phyloP scores from a whole-genome alignment of 2,797 vertebrate genomes.

The Takifugu ocellatus region DNA sequence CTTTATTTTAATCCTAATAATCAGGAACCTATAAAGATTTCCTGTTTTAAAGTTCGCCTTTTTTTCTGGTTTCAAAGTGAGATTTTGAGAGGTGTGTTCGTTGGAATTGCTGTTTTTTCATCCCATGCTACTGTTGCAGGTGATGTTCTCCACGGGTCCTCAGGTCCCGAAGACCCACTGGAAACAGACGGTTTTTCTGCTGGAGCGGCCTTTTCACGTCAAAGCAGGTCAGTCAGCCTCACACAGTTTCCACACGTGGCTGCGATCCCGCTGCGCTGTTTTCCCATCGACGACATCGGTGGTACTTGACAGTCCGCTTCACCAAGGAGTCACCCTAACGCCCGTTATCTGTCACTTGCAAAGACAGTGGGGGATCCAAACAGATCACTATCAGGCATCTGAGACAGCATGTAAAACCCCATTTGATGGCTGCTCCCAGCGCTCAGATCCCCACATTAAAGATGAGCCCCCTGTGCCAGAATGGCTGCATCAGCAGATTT shows the following conservation, averaged over 20 bases:
- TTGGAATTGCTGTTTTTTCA: neutral
- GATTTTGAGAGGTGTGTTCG: neutral
- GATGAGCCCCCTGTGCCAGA: constrained; percentile 24
- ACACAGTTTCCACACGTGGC: no score
- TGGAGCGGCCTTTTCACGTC: constrained; percentile 85
- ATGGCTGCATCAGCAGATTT: constrained; percentile 17
- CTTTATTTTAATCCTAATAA: neutral
- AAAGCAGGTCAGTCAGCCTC: constrained; percentile 77
- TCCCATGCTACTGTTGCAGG: constrained; percentile 59
- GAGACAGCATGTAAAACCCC: constrained; percentile 66
- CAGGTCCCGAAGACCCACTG: constrained; percentile 87
- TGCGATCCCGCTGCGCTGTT: constrained; percentile 4
- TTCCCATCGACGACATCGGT: constrained; percentile 3
- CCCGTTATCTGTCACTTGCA: constrained; percentile 65
- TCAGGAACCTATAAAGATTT: neutral
- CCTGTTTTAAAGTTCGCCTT: no score
- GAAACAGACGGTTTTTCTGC: constrained; percentile 91
- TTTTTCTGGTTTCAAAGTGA: neutral
- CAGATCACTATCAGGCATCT: constrained; percentile 58
- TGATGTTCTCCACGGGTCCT: constrained; percentile 91
- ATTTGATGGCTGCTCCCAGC: constrained; percentile 52
- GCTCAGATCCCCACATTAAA: constrained; percentile 35
- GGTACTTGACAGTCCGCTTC: constrained; percentile 10
- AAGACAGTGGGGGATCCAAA: constrained; percentile 61
- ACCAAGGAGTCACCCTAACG: constrained; percentile 48